Base-by-base conservation (phyloP, 2,888 invertebrate genomes). In the Cataglyphis albicans region DNA sequence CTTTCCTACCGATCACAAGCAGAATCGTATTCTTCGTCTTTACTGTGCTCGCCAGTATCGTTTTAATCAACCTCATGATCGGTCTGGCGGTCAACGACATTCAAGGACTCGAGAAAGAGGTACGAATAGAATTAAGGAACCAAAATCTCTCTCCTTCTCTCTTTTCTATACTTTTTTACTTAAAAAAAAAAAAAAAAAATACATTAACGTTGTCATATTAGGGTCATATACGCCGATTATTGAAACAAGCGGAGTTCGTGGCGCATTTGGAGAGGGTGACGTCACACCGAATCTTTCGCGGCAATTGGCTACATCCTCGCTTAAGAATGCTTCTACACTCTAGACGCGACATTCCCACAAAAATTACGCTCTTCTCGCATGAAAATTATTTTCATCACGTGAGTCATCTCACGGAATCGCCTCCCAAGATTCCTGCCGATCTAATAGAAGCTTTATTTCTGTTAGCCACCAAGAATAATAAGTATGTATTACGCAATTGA, bases 41-140 rank as follows among this genome's bases (percentile, higher is more conserved):
- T 90, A 93, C 96, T 41, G 92, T 96, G 48, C 93, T 96, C 18
- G 95, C 95, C 70, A 95, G 95, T 84, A 95, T 96, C 83, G 95
- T 96, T 52, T 92, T 96, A 59, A 96, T 96, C 95, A 96, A 96
- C 91, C 93, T 96, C 57, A 95, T 96, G 93, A 95, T 95, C 87
- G 96, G 96, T 82, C 91, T 96, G 83, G 96, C 96, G 44, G 96
- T 96, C 65, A 96, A 95, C 88, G 96, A 96, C 89, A 95, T 95
- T 83, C 95, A 94, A 91, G 95, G 86, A 38, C 89, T 95, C 72
- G 87, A 89, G 81, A 91, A 87, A 38, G 88, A 91, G 89, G 90
- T 92, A 83, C 29, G 80, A 80, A 59, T 6, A 6, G 18, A 55
- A 21, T 76, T 25, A 3, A 41, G 18, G 21, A 32, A 21, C 1